These are phyloP conservation scores for Lagorchestes hirsutus DNA, from an alignment of 2,797 vertebrate species.

Conservation along the genomic window DNA sequence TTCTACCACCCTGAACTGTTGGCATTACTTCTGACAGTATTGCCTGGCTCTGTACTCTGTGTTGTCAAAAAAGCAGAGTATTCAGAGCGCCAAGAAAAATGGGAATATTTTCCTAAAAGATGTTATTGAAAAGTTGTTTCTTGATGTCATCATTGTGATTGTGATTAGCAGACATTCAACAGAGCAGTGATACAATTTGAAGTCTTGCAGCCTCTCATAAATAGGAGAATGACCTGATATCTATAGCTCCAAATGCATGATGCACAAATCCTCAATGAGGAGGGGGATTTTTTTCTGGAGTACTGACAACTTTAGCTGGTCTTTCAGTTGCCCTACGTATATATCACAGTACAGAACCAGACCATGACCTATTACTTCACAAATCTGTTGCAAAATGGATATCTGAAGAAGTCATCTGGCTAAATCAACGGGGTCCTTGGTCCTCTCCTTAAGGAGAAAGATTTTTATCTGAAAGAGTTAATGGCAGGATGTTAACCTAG, in stretches of 20 bases:
- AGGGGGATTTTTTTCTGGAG: constrained; percentile 94
- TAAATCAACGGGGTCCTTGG: constrained; percentile 94
- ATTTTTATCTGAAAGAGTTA: constrained; percentile 92
- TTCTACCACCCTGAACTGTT: constrained; percentile 96
- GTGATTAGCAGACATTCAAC: constrained; percentile 90
- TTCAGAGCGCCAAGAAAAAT: constrained; percentile 94
- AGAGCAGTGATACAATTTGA: constrained; percentile 85
- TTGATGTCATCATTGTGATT: constrained; percentile 85
- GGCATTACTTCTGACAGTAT: constrained; percentile 96
- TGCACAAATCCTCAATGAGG: constrained; percentile 87
- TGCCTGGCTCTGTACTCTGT: constrained; percentile 95
- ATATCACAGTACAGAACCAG: constrained; percentile 92
- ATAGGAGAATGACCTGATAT: constrained; percentile 88
- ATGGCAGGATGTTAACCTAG: constrained; percentile 94
- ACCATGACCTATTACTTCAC: constrained; percentile 91
- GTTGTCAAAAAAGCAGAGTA: constrained; percentile 93
- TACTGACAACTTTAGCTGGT: constrained; percentile 92
- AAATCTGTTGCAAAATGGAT: constrained; percentile 93
- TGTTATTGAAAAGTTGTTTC: constrained; percentile 92
- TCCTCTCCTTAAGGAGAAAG: constrained; percentile 90
- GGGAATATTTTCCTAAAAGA: constrained; percentile 96
- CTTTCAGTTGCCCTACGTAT: constrained; percentile 92
- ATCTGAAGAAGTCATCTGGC: constrained; percentile 93
- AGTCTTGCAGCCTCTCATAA: constrained; percentile 92
- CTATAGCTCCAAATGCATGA: constrained; percentile 74